Evolutionary conservation across 1,140 invertebrate species (phyloP).

Genomic region (Caenorhabditis inopinata): DNA sequence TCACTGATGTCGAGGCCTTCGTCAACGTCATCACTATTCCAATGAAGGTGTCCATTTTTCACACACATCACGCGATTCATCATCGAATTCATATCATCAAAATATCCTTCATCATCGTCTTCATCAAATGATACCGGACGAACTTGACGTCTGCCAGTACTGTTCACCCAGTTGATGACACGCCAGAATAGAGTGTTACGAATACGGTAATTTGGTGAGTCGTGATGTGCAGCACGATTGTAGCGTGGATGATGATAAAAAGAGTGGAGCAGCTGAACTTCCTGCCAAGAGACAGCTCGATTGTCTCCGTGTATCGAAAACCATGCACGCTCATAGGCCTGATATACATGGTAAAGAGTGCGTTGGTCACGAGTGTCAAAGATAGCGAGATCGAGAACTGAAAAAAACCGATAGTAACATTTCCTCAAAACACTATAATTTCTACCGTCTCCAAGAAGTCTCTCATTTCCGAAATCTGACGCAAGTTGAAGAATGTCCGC

Average conservation of each 20-base stretch:
- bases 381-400: not conserved
- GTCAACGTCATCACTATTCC: no score
- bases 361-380: not conserved
- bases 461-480: not conserved
- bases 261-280: not conserved
- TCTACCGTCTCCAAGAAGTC: not conserved
- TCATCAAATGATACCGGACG: not conserved
- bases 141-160: not conserved
- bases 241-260: not conserved
- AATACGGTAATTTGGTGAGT: not conserved
- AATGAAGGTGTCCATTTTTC: not conserved
- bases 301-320: no score
- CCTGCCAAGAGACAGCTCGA: not conserved
- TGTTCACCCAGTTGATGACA: not conserved
- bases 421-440: not conserved
- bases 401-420: no score
- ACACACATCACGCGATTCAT: not conserved
- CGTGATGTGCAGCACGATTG: not conserved
- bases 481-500: constrained; percentile 7
- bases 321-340: not conserved
- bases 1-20: not conserved
- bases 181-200: not conserved
- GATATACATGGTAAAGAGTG: not conserved
- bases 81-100: not conserved
- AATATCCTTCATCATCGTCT: not conserved